A percentile compares a stretch with the other conserved stretches of the same genome.
These are phyloP conservation scores for Thalpophila matura DNA, from an alignment of 2,888 invertebrate species.

Conservation along the genomic window DNA sequence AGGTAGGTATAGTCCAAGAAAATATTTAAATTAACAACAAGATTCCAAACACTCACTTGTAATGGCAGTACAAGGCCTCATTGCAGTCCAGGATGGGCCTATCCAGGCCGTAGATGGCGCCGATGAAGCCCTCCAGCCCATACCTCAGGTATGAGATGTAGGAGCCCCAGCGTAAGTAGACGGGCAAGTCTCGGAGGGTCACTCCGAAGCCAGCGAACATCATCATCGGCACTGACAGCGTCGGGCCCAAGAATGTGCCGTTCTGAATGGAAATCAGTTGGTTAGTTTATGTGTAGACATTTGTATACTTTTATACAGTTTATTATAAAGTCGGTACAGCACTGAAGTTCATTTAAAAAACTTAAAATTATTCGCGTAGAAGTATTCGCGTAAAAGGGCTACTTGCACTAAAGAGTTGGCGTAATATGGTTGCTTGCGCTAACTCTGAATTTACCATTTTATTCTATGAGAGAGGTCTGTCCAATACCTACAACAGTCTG, in stretches of 20 bases:
- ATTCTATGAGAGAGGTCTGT: no score
- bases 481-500: no score
- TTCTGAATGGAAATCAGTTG: slow-evolving; percentile 90
- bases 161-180: slow-evolving; percentile 97
- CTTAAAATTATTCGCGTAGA: no score
- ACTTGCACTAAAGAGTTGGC: no score
- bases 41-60: slow-evolving; percentile 90
- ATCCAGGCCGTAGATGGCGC: slow-evolving; percentile 95
- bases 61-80: slow-evolving; percentile 94
- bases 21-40: no score
- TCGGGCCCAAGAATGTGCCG: slow-evolving; percentile 98
- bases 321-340: no score
- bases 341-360: no score
- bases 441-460: no score
- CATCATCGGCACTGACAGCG: slow-evolving; percentile 98
- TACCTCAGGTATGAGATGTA: slow-evolving; percentile 97
- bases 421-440: no score
- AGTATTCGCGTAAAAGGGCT: no score
- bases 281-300: background rate
- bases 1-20: no score
- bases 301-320: no score
- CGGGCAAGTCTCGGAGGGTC: slow-evolving; percentile 95
- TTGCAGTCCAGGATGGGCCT: slow-evolving; percentile 95
- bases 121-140: slow-evolving; percentile 96
- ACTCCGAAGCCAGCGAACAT: slow-evolving; percentile 99